These are phyloP conservation scores for Branchellion lobata DNA, from an alignment of 2,888 invertebrate species.

Conservation along the genomic window DNA sequence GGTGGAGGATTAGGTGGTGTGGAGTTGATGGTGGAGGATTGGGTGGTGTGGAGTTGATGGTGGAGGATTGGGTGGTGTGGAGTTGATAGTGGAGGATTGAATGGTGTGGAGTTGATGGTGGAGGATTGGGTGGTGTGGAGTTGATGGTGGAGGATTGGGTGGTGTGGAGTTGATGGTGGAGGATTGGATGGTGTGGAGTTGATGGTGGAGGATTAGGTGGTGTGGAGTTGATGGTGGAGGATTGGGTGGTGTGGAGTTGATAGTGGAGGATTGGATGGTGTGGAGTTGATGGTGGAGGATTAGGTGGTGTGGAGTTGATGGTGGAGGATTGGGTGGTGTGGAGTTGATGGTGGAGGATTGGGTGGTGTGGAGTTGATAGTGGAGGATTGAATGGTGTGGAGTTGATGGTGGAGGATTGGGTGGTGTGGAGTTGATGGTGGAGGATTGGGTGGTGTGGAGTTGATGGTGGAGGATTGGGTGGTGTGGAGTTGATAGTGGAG, in stretches of 20 bases:
- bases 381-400: too few species aligned
- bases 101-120: background rate
- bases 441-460: too few species aligned
- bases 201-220: background rate
- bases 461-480: background rate
- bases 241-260: too few species aligned
- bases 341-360: background rate
- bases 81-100: too few species aligned
- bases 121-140: background rate
- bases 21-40: too few species aligned
- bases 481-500: background rate
- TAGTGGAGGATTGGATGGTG: background rate
- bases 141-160: background rate
- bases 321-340: background rate
- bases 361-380: background rate
- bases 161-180: too few species aligned
- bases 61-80: background rate
- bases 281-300: background rate
- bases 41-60: background rate
- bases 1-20: background rate
- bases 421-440: background rate
- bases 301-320: too few species aligned
- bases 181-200: background rate
- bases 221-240: too few species aligned
- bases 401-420: background rate